These are phyloP conservation scores for Cerastis rubricosa DNA, from an alignment of 2,888 invertebrate species.

Conservation along the genomic window DNA sequence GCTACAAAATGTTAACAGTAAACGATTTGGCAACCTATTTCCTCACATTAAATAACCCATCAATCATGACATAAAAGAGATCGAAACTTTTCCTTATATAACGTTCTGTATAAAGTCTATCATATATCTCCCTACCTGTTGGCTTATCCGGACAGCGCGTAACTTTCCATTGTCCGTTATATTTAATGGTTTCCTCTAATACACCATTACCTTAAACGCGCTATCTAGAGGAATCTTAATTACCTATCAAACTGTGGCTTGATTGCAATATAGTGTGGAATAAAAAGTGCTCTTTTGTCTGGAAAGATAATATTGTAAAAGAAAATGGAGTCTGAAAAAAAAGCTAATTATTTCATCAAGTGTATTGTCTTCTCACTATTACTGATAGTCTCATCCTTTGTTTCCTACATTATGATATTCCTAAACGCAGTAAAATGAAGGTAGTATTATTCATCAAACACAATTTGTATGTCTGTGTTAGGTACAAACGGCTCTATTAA, in stretches of 20 bases:
- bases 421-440: background rate
- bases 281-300: conserved; percentile 13
- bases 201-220: conserved; percentile 15
- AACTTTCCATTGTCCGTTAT: conserved; percentile 25
- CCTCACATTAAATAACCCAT: conserved; percentile 1
- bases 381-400: background rate
- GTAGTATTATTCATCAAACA: background rate
- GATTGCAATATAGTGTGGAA: conserved; percentile 14
- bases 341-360: background rate
- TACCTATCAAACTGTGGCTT: background rate
- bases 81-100: background rate
- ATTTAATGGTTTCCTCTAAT: conserved; percentile 27
- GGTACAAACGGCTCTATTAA: too few relatives aligned
- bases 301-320: background rate
- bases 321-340: background rate
- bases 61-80: conserved; percentile 13
- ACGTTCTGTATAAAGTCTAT: background rate
- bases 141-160: background rate
- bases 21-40: conserved; percentile 1
- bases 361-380: background rate
- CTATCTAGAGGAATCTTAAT: background rate
- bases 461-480: background rate
- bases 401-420: background rate
- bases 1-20: background rate
- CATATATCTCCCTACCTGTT: conserved; percentile 1